phyloP scores from a whole-genome alignment of 2,113 vertebrate species.

The Menidia beryllina region DNA sequence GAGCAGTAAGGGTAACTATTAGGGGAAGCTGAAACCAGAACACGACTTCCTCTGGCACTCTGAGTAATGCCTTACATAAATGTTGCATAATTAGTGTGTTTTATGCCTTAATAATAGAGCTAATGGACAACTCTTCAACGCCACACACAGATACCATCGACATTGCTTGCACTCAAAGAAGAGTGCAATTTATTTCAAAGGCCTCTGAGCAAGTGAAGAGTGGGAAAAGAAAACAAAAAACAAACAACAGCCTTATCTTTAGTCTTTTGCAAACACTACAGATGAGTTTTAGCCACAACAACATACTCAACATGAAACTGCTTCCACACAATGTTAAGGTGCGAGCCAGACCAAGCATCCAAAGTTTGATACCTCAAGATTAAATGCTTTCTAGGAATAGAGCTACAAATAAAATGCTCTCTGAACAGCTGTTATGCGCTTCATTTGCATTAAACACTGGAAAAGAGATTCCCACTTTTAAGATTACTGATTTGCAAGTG shows the following conservation, averaged over 20 bases:
- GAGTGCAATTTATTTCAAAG: not conserved
- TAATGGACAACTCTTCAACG: not conserved
- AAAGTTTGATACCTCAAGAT: not conserved
- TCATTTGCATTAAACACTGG: slow-evolving; percentile 8
- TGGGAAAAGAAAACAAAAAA: too few species aligned
- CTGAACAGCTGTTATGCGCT: not conserved
- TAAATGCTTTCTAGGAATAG: not conserved
- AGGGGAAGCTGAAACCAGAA: slow-evolving; percentile 16
- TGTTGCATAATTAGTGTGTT: not conserved
- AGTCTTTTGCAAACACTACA: not conserved
- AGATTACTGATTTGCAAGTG: not conserved
- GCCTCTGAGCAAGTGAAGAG: not conserved
- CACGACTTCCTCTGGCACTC: not conserved
- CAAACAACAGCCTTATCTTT: too few species aligned
- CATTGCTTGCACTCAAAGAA: not conserved
- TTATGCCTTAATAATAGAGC: not conserved
- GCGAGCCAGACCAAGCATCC: not conserved
- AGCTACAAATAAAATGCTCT: not conserved
- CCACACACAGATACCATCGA: not conserved
- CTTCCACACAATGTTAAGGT: not conserved
- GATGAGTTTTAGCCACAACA: not conserved
- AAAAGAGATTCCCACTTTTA: not conserved
- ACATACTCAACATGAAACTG: not conserved
- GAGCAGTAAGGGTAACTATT: slow-evolving; percentile 16
- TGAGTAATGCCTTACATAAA: not conserved